Evolutionary conservation across 2,797 vertebrate species (phyloP), one percentile per base, ranked within the genome.

Genomic region (Ceryle rudis): DNA sequence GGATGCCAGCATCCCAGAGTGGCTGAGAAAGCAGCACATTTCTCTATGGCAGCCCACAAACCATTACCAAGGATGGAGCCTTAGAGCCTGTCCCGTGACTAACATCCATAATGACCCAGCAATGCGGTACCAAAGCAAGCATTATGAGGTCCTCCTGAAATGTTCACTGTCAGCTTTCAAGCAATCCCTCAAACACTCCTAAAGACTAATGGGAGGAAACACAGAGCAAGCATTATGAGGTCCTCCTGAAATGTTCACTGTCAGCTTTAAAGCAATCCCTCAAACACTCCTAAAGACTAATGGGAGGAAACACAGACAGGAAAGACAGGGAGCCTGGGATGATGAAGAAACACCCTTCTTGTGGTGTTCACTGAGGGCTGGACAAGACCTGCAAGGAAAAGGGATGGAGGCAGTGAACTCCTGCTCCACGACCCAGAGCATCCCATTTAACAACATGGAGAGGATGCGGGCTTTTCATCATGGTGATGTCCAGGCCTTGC

Each of bases 121-220:
- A 67, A 41, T 0, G 0, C 18, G 25, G 11, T n/a, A 71, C 6
- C 22, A 60, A 62, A 75, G 57, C 0, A 0, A 71, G 25, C 23
- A 4, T 5, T 26, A 58, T 0, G 1, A 70, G 35, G 42, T 75
- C 26, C 70, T 62, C 47, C 52, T 18, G 72, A 62, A 35, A 58
- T 18, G 31, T 26, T 62, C 51, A 33, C 28, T 41, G 46, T 49
- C 58, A 78, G 22, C 69, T 78, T 23, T 33, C 44, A 49, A 82
- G 71, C 26, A 65, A 89, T 35, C 29, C 28, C 49, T 31, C 35
- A 26, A 61, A 64, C 1, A 1, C 6, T 73, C n/a, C 62, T 55
- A 20, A 52, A 46, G 8, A 44, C 10, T 10, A 86, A 57, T 7
- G 51, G 28, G 5, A 90, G 18, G 25, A 77, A 52, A 65, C 16